Evolutionary conservation across 2,888 invertebrate genomes (phyloP).

Genomic region (Julus scanicus): DNA sequence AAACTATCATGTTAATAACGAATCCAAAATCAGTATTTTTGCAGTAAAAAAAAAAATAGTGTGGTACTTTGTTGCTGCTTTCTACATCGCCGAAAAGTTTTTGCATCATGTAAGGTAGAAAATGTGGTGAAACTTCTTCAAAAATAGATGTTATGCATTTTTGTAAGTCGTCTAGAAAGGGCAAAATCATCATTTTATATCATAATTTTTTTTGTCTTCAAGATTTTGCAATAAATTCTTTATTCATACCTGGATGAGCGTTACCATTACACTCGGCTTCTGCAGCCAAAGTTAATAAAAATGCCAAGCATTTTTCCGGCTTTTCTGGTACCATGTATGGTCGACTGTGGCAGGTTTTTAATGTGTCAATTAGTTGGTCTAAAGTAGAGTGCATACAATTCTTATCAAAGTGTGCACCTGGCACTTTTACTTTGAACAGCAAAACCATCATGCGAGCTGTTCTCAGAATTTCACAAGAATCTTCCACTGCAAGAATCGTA

Average conservation of each 20-base stretch:
- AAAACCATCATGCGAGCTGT: slow-evolving; percentile 46
- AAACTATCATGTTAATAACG: background rate
- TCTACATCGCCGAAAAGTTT: background rate
- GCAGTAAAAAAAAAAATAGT: background rate
- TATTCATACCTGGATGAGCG: background rate
- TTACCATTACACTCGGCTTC: background rate
- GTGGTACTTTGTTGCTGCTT: background rate
- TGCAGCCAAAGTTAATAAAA: slow-evolving; percentile 28
- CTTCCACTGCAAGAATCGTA: background rate
- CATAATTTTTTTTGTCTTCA: background rate
- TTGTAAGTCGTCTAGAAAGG: slow-evolving; percentile 3
- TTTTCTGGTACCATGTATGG: slow-evolving; percentile 43
- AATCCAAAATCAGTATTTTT: background rate
- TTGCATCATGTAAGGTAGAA: slow-evolving; percentile 26
- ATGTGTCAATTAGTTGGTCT: background rate
- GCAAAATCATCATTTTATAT: background rate
- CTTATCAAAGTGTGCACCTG: background rate
- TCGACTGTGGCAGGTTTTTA: slow-evolving; percentile 46
- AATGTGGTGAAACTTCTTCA: slow-evolving; percentile 46
- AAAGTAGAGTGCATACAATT: background rate
- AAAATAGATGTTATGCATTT: background rate
- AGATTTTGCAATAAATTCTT: background rate
- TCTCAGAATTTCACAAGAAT: slow-evolving; percentile 30
- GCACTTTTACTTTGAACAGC: slow-evolving; percentile 32
- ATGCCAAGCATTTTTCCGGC: slow-evolving; percentile 27